Base-by-base conservation (phyloP, 2,113 vertebrate species). In the Chrysochloris asiatica region DNA sequence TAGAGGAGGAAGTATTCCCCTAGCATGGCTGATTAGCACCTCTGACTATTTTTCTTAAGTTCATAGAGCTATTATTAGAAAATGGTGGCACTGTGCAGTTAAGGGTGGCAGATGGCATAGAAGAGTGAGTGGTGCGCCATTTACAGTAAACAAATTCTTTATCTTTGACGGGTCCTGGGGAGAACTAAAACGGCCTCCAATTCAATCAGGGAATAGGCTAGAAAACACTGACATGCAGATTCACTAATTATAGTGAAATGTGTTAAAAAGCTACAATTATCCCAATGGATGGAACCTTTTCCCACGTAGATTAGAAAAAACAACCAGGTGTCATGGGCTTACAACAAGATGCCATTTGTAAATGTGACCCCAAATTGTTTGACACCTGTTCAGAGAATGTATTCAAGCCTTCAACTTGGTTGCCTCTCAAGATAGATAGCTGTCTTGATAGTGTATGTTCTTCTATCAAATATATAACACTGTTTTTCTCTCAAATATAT, bases 101-200 rank as follows among this genome's bases (percentile, higher is more conserved):
- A 91, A 96, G 95, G 92, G 94, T 96, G 96, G 98, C 99, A 99
- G 99, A 99, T 99, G 99, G 98, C 98, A 97, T 97, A 97, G 97
- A 97, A 96, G 97, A 97, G 97, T 96, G 97, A 98, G 97, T 96
- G 96, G 97, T 98, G 97, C 97, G 97, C 97, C 98, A 98, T 98
- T 98, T 98, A 98, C 98, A 98, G 98, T 98, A 99, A 99, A 99
- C 98, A 99, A 98, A 99, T 99, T 98, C 97, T 98, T 99, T 99
- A 99, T 99, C 97, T 97, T 96, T 99, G 99, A 98, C 92, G 97
- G 98, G 97, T 99, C 98, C 98, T 98, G 98, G 98, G 97, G 98
- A 98, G 99, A 97, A 96, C 78, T 95, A 97, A 97, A 97, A 96
- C 4, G 52, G 95, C 96, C 96, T 97, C 97, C 95, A 92, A 43